These are phyloP conservation scores for Thunnus thynnus DNA, from an alignment of 2,113 vertebrate species.

Conservation along the genomic window DNA sequence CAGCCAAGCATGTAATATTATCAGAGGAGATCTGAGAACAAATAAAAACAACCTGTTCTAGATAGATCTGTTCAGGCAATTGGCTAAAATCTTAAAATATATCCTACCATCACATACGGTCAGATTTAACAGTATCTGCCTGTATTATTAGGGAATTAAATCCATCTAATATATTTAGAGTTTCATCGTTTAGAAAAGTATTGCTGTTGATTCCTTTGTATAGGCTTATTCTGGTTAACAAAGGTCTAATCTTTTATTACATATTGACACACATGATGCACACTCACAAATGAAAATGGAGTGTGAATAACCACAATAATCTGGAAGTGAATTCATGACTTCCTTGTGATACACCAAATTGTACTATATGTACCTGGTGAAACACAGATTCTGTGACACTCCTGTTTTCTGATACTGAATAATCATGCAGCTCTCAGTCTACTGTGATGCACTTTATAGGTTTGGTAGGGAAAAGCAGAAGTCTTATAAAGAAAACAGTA, in stretches of 20 bases:
- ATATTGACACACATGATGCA: too few species aligned
- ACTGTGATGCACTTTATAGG: background rate
- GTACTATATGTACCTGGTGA: background rate
- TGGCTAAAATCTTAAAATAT: background rate
- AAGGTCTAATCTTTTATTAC: too few species aligned
- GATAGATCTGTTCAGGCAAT: background rate
- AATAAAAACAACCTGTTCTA: slow-evolving; percentile 37
- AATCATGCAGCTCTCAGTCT: background rate
- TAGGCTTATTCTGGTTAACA: too few species aligned
- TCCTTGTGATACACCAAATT: slow-evolving; percentile 8
- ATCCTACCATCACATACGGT: background rate
- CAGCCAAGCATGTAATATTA: slow-evolving; percentile 46
- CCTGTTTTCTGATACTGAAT: too few species aligned
- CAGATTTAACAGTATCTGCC: background rate
- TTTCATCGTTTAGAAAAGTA: background rate
- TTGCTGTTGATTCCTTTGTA: background rate
- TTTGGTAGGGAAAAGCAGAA: too few species aligned
- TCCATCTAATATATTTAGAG: background rate
- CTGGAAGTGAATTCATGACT: background rate
- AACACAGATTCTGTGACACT: too few species aligned
- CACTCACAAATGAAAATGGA: background rate
- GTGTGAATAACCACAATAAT: background rate
- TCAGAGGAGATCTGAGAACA: slow-evolving; percentile 44
- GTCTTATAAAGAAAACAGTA: background rate
- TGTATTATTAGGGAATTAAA: background rate